Conservation (phyloP, 2,797 vertebrate genomes). For the Octomys mimax region DNA sequence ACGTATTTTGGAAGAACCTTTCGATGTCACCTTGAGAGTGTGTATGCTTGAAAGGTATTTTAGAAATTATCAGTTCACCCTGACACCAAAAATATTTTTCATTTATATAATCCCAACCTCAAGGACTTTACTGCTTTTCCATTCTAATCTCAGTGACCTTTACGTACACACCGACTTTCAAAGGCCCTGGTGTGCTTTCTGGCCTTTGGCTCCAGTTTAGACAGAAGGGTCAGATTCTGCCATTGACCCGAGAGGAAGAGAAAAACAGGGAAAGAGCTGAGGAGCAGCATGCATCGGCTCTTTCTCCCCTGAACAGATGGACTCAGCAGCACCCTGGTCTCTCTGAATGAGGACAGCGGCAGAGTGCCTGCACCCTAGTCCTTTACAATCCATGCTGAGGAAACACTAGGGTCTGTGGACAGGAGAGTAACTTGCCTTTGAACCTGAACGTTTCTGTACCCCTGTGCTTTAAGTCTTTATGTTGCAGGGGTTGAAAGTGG, state of each 20-base stretch:
- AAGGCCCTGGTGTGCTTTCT: not conserved
- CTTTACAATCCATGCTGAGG: not conserved
- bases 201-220: not conserved
- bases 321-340: accelerated
- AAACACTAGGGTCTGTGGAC: not conserved
- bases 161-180: not conserved
- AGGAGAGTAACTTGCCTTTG: not conserved
- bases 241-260: not conserved
- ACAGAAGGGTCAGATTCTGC: not conserved
- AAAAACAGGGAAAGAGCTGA: not conserved
- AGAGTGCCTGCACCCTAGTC: accelerated
- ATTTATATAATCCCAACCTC: not conserved
- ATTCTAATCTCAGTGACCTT: not conserved
- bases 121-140: accelerated
- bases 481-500: not conserved
- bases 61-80: not conserved
- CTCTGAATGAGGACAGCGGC: too few relatives aligned
- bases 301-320: not conserved
- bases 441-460: not conserved
- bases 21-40: not conserved
- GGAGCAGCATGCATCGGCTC: not conserved
- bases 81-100: not conserved
- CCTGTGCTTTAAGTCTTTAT: not conserved
- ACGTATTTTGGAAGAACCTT: not conserved
- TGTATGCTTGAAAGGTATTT: not conserved